Percentiles rank a stretch among this genome's conserved stretches.
Evolutionary conservation across 2,888 invertebrate genomes (phyloP).

Genomic region (Eupithecia inturbata): DNA sequence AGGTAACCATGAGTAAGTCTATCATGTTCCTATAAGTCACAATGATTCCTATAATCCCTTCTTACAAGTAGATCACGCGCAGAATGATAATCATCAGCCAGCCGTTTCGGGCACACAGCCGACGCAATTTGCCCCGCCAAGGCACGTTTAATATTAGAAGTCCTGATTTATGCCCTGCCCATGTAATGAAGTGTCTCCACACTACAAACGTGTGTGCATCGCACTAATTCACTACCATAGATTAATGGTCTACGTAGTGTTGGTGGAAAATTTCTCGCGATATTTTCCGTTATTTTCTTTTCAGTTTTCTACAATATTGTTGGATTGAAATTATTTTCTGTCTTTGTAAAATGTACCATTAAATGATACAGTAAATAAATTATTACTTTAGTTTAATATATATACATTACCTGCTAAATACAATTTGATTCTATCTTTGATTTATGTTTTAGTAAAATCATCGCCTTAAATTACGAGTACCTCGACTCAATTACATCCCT

Average conservation of each 20-base stretch:
- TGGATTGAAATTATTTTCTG: background rate
- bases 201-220: slow-evolving; percentile 78
- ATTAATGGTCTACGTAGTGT: slow-evolving; percentile 65
- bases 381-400: background rate
- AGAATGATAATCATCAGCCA: slow-evolving; percentile 33
- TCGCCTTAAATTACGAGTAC: slow-evolving; percentile 40
- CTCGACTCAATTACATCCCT: slow-evolving; percentile 48
- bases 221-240: slow-evolving; percentile 79
- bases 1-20: background rate
- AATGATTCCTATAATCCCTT: background rate
- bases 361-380: background rate
- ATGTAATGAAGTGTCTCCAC: slow-evolving; percentile 83
- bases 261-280: slow-evolving; percentile 28
- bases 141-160: slow-evolving; percentile 85
- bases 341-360: background rate
- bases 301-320: slow-evolving; percentile 2
- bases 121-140: slow-evolving; percentile 78
- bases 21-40: background rate
- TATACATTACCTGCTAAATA: background rate
- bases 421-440: background rate
- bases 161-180: slow-evolving; percentile 82
- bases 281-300: slow-evolving; percentile 23
- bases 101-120: slow-evolving; percentile 30
- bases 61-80: background rate
- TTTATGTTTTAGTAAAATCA: background rate